Base-by-base conservation (phyloP, 2,888 invertebrate species). In the Parnassius apollo region DNA sequence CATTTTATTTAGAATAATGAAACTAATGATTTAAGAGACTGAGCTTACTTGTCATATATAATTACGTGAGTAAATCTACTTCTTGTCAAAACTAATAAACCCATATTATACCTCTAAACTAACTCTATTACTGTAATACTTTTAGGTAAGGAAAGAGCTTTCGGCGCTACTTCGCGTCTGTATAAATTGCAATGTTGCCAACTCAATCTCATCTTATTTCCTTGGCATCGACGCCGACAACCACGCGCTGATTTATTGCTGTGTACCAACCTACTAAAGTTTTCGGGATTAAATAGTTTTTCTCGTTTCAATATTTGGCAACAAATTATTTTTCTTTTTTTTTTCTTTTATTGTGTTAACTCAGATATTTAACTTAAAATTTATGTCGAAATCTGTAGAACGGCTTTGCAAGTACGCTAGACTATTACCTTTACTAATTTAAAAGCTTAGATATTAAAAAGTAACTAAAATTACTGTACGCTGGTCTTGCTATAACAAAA, bases 121-220 rank as follows among this genome's bases (percentile, higher is more conserved):
- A 46, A 46, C 12, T 13, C 74, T 42, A 52, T 46, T 42, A 35
- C 48, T 48, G 25, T 59, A 42, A 60, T 50, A 50, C 18, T 62
- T 42, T 65, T 62, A 59, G 56, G 49, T 62, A 64, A 64, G 55
- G 46, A 54, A 48, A 64, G 59, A 49, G 35, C 46, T 35, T 52
- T 45, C 50, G 59, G 55, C 22, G 53, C 58, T 22, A 58, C 62
- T 73, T 70, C 75, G 68, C 67, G 65, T 72, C 67, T 69, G 66
- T 69, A 74, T 74, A 75, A 72, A 75, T 72, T 73, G 75, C 81
- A 76, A 72, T 81, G 85, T 83, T 90, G 91, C 90, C 90, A 90
- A 86, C 86, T 83, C 87, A 83, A 85, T 87, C 84, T 83, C 85
- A 85, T 89, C 88, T 90, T 88, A 85, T 90, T 89, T 86, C 86